Conservation (phyloP, 2,888 invertebrate genomes). For the Heliconius erato region DNA sequence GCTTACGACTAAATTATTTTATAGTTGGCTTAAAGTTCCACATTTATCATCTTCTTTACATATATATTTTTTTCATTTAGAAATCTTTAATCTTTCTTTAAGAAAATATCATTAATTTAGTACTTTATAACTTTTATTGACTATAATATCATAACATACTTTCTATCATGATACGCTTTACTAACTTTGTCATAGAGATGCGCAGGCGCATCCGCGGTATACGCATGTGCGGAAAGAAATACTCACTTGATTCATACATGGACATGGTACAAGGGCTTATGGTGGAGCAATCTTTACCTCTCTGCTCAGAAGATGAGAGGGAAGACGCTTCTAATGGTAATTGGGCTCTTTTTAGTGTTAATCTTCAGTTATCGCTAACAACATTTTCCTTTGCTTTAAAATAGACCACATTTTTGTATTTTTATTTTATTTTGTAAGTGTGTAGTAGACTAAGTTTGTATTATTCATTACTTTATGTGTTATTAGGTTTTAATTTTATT, state of each 20-base stretch:
- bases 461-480: background rate
- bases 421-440: background rate
- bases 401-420: background rate
- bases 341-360: background rate
- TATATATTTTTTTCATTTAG: background rate
- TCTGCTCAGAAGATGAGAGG: constrained; percentile 84
- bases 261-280: constrained; percentile 93
- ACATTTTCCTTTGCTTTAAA: background rate
- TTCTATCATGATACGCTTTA: constrained; percentile 36
- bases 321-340: constrained; percentile 81
- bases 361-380: background rate
- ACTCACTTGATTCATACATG: constrained; percentile 95
- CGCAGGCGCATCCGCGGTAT: constrained; percentile 94
- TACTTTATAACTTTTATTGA: background rate
- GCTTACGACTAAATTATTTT: no score
- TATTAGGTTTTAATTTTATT: constrained; percentile 51
- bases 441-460: constrained; percentile 10
- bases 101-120: background rate
- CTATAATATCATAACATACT: background rate
- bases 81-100: background rate
- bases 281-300: constrained; percentile 82
- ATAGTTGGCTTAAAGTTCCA: background rate
- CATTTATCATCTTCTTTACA: background rate
- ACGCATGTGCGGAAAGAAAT: constrained; percentile 95
- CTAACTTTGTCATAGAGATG: constrained; percentile 86